These are phyloP conservation scores for Mesodorylaimus sp. DNA, from an alignment of 2,888 invertebrate genomes.

Conservation along the genomic window DNA sequence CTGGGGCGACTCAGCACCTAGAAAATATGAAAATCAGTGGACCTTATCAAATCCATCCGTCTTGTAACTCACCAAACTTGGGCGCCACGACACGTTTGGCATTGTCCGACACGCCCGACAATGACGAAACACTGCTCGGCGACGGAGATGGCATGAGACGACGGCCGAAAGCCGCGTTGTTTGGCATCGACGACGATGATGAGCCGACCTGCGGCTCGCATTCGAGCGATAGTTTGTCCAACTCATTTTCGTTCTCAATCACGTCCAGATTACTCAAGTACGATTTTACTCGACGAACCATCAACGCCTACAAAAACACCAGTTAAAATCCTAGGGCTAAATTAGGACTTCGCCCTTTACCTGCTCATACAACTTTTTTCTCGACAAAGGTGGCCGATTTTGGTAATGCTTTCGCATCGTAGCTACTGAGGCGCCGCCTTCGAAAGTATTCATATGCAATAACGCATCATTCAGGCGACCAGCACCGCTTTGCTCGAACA, in stretches of 20 bases:
- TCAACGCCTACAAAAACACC: constrained; percentile 49
- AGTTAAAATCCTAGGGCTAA: neutral
- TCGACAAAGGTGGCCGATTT: constrained; percentile 10
- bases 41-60: neutral
- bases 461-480: constrained; percentile 19
- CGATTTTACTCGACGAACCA: constrained; percentile 88
- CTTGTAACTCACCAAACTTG: constrained; percentile 34
- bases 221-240: constrained; percentile 69
- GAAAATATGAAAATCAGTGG: constrained; percentile 1
- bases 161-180: constrained; percentile 39
- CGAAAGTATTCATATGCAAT: constrained; percentile 24
- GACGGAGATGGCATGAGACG: constrained; percentile 80
- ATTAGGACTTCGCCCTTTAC: neutral
- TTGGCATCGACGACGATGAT: too few relatives aligned
- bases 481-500: constrained; percentile 9
- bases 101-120: constrained; percentile 53
- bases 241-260: constrained; percentile 68
- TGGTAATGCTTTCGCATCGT: constrained; percentile 12
- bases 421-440: constrained; percentile 18
- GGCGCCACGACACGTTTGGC: constrained; percentile 31
- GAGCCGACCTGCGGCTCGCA: constrained; percentile 47
- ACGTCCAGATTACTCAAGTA: constrained; percentile 80
- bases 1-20: constrained; percentile 81
- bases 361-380: constrained; percentile 27
- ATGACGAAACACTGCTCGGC: constrained; percentile 55